Evolutionary conservation across 2,888 invertebrate species (phyloP), one percentile per base, ranked within the genome.

Genomic region (Corbicula japonica): DNA sequence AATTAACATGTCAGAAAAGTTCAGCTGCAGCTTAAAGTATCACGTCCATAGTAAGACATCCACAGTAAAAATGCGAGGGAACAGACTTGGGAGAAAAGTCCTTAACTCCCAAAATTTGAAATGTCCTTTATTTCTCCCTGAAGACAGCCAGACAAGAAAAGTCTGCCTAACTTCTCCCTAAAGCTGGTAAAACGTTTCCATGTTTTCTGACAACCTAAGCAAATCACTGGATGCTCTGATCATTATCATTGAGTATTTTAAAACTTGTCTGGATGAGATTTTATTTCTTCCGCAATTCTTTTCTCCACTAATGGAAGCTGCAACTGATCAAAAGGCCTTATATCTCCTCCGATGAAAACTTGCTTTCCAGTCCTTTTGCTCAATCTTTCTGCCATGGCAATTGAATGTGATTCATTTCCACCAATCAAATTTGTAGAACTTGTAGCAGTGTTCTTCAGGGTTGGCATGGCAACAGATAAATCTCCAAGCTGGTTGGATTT

Each of bases 261-360:
- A 73, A 89, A 89, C 38, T 77, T 80, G 18, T 87, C 87, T 15
- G 87, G 88, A 58, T 84, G 65, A 10, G 69, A 48, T 44, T 80
- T 86, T 56, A 90, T 80, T 80, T 91, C 91, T 68, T 89, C 82
- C 15, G 80, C 73, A 30, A 91, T 84, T 52, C 87, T 75, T 69
- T 89, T 86, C 66, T 91, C 91, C 10, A 91, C 65, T n/a, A 89
- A 77, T 0, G 90, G 87, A 21, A 87, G 58, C 56, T 87, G 66
- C 35, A 86, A 70, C 21, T 86, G 87, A 68, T 89, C 86, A 54
- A 86, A 88, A 1, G 76, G 61, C n/a, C 62, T 69, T 41, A 90
- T 38, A 32, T 86, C 86, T 44, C 90, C 88, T 58, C 89, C 88
- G 41, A 91, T 86, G 79, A 90, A 90, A 34, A 91, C 90, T 82